A percentile compares a stretch with the other conserved stretches of the same genome.
phyloP scores from a whole-genome alignment of 2,797 vertebrate species.

The Sebastes oblongus region DNA sequence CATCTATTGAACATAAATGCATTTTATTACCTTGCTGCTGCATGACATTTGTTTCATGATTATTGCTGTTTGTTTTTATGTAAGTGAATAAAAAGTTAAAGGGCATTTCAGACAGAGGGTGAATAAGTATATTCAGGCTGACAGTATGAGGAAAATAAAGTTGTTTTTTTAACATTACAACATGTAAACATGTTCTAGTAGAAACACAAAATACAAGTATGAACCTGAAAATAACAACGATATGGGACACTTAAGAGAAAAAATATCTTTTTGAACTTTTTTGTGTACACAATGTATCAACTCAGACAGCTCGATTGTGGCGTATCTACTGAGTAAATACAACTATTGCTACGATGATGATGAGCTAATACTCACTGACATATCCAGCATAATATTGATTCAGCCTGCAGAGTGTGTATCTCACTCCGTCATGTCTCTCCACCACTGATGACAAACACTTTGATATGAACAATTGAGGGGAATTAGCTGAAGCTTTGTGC shows the following conservation, averaged over 20 bases:
- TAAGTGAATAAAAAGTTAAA: background rate
- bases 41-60: background rate
- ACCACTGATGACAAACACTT: slow-evolving; percentile 14
- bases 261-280: background rate
- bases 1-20: background rate
- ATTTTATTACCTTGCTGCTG: background rate
- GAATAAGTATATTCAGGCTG: too few relatives aligned
- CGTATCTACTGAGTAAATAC: background rate
- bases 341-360: background rate
- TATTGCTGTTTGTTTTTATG: background rate
- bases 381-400: slow-evolving; percentile 8
- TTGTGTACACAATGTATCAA: background rate
- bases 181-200: too few relatives aligned
- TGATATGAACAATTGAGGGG: slow-evolving; percentile 26
- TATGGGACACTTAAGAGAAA: too few relatives aligned
- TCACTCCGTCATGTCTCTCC: background rate
- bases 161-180: too few relatives aligned
- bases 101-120: too few relatives aligned
- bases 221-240: too few relatives aligned
- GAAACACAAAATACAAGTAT: too few relatives aligned
- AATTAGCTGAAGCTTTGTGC: slow-evolving; percentile 40
- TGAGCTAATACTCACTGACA: slow-evolving; percentile 1
- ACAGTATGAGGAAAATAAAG: too few relatives aligned
- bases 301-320: background rate
- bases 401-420: background rate